Base-by-base conservation (phyloP, 2,888 invertebrate genomes). In the Pseudococcus jackbeardsleyi region DNA sequence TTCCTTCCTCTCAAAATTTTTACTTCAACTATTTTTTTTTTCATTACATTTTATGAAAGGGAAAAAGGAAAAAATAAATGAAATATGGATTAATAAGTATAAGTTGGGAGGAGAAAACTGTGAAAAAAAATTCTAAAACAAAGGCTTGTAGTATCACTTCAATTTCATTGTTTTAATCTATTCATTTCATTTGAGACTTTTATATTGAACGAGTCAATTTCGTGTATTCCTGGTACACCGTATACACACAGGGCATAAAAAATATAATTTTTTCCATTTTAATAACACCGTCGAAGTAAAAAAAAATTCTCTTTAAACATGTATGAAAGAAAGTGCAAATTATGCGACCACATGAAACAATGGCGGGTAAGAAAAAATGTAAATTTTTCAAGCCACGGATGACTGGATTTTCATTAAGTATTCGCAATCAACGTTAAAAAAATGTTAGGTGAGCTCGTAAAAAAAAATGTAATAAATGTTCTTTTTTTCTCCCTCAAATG, bases 361-460 rank as follows among this genome's bases (percentile, higher is more conserved):
- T 64, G 17, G 72, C 6, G 33, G 33, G 17, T 33, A 82, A 82
- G 33, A 82, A 82, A 82, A 82, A 82, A 82, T 82, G 79, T 77
- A 82, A 46, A 39, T 46, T 46, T 82, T 46, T 42, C n/a, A 82
- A 82, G 19, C 42, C 46, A 42, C 46, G 46, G 46, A 82, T 46
- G 79, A 46, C 79, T 82, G 42, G 26, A 82, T 82, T 82, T 82
- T 82, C 79, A 82, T 82, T 82, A 82, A 82, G 46, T 19, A 46
- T 82, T 82, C 79, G 79, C 46, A 82, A 82, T 82, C 79, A 82
- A 82, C 79, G 79, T 82, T 82, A 33, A 42, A 82, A 82, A 82
- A 82, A 82, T 42, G 79, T 46, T 77, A 82, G 79, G 33, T 46
- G 46, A 5, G 42, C 79, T 82, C 79, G 79, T 82, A 82, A 82